Conservation (phyloP, 2,888 invertebrate species). For the Ariolimax columbianus region DNA sequence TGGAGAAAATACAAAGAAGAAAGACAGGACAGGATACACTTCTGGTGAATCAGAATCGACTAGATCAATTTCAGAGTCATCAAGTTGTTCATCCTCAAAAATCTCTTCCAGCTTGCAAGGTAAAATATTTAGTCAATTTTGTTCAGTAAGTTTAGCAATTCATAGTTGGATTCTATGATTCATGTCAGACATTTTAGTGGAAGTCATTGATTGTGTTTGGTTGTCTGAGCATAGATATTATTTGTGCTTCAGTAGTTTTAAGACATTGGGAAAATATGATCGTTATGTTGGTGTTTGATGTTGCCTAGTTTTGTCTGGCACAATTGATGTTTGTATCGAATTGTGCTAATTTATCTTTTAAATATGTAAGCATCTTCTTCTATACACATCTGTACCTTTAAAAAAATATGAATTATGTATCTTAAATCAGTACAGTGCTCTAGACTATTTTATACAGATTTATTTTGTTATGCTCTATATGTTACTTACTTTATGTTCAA, state of each 20-base stretch:
- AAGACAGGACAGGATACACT: constrained; percentile 16
- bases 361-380: no score
- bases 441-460: no score
- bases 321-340: no score
- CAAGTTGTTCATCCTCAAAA: constrained; percentile 37
- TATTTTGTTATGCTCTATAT: no score
- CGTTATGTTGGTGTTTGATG: no score
- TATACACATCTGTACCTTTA: no score
- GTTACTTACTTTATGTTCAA: no score
- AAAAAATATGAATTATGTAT: no score
- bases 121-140: constrained; percentile 25
- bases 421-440: no score
- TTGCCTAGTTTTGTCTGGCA: no score
- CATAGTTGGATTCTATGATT: background rate
- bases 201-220: background rate
- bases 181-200: background rate
- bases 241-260: background rate
- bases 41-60: constrained; percentile 49
- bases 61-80: constrained; percentile 40
- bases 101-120: constrained; percentile 46
- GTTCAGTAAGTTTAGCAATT: background rate
- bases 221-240: background rate
- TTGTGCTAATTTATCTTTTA: no score
- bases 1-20: constrained; percentile 34
- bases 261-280: no score